Conservation (phyloP, 1,140 invertebrate species). For the Ceratina australensis region DNA sequence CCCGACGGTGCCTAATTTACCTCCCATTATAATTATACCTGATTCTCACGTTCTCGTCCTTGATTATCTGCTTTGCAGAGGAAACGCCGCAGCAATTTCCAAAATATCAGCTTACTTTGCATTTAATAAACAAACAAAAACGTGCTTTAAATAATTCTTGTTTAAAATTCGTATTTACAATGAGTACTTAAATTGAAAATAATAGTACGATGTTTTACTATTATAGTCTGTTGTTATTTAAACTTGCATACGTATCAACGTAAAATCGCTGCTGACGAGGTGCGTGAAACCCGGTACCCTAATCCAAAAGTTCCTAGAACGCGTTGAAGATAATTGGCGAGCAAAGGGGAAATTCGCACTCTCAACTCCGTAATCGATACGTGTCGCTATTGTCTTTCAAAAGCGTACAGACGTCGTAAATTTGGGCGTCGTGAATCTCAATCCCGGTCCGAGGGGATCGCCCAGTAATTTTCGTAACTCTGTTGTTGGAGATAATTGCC, state of each 20-base stretch:
- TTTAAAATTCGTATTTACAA: not conserved
- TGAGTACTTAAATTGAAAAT: no score
- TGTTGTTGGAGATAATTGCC: constrained; percentile 57
- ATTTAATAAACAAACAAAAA: not conserved
- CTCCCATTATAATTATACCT: not conserved
- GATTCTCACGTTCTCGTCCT: not conserved
- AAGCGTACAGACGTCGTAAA: constrained; percentile 57
- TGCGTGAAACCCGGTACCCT: not conserved
- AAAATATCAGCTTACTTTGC: not conserved
- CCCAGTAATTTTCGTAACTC: constrained; percentile 58
- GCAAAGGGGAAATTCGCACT: constrained; percentile 30
- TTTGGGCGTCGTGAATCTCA: constrained; percentile 59
- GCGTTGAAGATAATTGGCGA: constrained; percentile 13
- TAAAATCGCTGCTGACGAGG: not conserved
- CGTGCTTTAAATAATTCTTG: not conserved
- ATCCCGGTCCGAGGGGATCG: constrained; percentile 35
- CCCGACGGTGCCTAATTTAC: not conserved
- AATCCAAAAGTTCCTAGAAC: constrained; percentile 13
- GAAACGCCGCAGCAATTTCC: not conserved
- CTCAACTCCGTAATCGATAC: constrained; percentile 56
- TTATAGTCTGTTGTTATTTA: not conserved
- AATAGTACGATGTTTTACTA: not conserved
- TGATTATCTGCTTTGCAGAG: not conserved
- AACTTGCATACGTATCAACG: not conserved
- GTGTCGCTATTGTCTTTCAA: constrained; percentile 55